Base-by-base conservation (phyloP, 2,797 vertebrate genomes). In the Tenualosa thibaudeaui region DNA sequence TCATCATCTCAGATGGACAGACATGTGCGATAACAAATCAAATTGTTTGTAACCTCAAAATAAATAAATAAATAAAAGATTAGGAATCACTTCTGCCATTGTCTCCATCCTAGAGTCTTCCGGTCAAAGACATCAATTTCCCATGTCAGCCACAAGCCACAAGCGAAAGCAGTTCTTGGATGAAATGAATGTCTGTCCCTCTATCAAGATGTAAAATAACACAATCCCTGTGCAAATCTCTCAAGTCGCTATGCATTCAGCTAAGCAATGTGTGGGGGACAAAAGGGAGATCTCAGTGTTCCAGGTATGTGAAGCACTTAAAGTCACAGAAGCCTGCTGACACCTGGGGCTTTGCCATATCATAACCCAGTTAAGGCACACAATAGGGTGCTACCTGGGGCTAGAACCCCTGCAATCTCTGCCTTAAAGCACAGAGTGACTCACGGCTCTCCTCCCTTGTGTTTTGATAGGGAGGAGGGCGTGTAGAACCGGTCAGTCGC, bases 401-500 rank as follows among this genome's bases (percentile, higher is more conserved):
- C 62, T 37, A 26, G 26, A 26, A 68, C 62, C 26, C 5, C 3
- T 3, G 65, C 31, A 46, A 46, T 78, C 71, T 71, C 31, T 71
- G 65, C 4, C 13, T 15, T 31, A 15, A 31, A 71, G 65, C 71
- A 62, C 58, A 1, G 5, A 75, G 37, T 78, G 8, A 22, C 71
- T 78, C 40, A 46, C 40, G 43, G 71, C 7, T 46, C 37, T 78
- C 40, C 71, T 40, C 65, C 26, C 31, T 17, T 71, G 19, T 78
- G 54, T 46, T 43, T 78, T 12, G n/a, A 31, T 15, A 81, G 83
- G 85, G 81, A 84, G 85, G 86, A 82, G 84, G 87, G 78, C 58
- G 49, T 58, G 81, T 81, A 87, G 86, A 75, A 75, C 68, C 6
- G 37, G 46, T 51, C 50, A 51, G 15, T 46, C 17, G 37, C 71